Base-by-base conservation (phyloP, 2,113 vertebrate species). In the Pseudopodoces humilis region DNA sequence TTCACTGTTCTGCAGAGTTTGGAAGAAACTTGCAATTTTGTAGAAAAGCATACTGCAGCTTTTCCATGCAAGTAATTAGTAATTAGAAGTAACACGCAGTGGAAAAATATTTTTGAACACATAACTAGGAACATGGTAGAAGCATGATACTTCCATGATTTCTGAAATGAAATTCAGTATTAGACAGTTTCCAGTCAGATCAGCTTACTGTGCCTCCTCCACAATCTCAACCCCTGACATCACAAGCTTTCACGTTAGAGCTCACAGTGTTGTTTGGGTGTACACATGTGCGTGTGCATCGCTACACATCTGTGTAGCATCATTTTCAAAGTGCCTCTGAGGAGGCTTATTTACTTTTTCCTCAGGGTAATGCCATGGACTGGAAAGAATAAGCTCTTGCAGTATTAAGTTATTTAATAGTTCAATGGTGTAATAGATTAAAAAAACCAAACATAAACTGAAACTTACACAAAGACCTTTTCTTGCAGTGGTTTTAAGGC, bases 341-440 rank as follows among this genome's bases (percentile, higher is more conserved):
- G 67, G 24, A 83, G 44, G 31, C 2, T 0, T 11, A 31, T 60
- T 78, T 58, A 47, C 24, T 64, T 92, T 33, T 89, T 77, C 71
- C 79, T 59, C 44, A 49, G 46, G 53, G 55, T 41, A 76, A 83
- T 76, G 41, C 50, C 43, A 49, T 1, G 6, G 64, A 78, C 37
- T 92, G 39, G 68, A 78, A 90, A 85, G 31, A 95, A 86, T 65
- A 85, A 83, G 20, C 22, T 72, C 79, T 37, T 71, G 35, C 27
- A 87, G 53, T 46, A 93, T 33, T 59, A 81, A 78, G 47, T 60
- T 90, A 92, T 83, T 93, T 72, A 92, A 86, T 77, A 90, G 11
- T 83, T 85, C 62, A 58, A 2, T 53, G 49, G 28, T 46, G 31
- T 50, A 79, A 88, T 10, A 49, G 44, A 91, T 68, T 72, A n/a